Percentiles rank a stretch among this genome's conserved stretches.
These are phyloP conservation scores for Agrotis clavis DNA, from an alignment of 2,888 invertebrate species.

Conservation along the genomic window DNA sequence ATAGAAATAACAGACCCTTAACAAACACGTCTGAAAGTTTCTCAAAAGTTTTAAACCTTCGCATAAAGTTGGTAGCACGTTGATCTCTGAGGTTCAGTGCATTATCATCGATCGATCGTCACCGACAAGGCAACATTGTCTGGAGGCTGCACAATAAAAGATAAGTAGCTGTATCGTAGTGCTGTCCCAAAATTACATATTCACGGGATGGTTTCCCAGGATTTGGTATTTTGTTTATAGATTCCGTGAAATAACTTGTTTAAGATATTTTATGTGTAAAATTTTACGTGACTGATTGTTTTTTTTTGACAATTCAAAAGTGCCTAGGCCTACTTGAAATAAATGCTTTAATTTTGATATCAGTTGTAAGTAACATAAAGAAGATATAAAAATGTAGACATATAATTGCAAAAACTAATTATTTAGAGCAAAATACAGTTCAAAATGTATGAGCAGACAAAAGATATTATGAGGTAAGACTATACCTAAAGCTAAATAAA, in stretches of 20 bases:
- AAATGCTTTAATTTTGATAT: no score
- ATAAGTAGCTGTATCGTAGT: slow-evolving; percentile 78
- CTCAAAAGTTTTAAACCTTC: slow-evolving; percentile 36
- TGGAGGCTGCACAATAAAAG: slow-evolving; percentile 83
- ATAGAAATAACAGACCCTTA: not conserved
- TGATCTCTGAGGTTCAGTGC: slow-evolving; percentile 68
- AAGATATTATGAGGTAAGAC: not conserved
- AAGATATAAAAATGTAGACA: not conserved
- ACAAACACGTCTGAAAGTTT: slow-evolving; percentile 25
- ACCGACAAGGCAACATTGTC: slow-evolving; percentile 68
- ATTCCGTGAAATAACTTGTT: not conserved
- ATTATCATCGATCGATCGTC: slow-evolving; percentile 86
- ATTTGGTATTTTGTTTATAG: not conserved
- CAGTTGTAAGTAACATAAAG: no score
- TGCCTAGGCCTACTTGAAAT: no score
- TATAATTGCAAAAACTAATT: not conserved
- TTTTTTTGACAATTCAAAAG: not conserved
- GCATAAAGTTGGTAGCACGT: slow-evolving; percentile 28
- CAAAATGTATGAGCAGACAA: no score
- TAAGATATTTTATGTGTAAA: not conserved
- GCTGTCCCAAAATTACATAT: slow-evolving; percentile 42
- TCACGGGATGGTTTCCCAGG: slow-evolving; percentile 27
- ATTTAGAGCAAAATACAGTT: not conserved
- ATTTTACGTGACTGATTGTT: not conserved
- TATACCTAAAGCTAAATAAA: not conserved